phyloP scores from a whole-genome alignment of 2,113 vertebrate genomes.

The Neodon shergylaensis region DNA sequence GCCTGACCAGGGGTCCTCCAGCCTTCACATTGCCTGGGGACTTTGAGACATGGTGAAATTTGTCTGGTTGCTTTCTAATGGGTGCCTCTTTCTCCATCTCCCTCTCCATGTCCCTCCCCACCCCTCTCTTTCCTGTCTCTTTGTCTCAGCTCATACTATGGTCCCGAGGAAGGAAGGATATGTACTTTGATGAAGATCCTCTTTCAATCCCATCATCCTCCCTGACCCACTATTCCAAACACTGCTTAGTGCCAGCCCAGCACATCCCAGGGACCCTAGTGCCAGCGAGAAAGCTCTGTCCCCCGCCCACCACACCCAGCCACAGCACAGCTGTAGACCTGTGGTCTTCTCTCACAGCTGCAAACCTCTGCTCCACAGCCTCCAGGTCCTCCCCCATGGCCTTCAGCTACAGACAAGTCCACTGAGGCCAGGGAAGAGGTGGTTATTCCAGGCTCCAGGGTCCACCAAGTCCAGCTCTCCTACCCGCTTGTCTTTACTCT shows the following conservation, averaged over 20 bases:
- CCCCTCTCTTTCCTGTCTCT: too few species aligned
- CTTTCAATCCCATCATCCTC: background rate
- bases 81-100: background rate
- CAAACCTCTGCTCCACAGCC: background rate
- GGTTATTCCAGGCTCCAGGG: background rate
- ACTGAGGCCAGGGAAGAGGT: background rate
- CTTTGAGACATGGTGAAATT: background rate
- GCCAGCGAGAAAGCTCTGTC: background rate
- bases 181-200: background rate
- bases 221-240: background rate
- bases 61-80: background rate
- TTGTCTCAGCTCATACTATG: background rate
- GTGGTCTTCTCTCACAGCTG: background rate
- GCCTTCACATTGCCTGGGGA: fast-evolving
- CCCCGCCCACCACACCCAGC: background rate
- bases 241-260: background rate
- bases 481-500: background rate
- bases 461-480: background rate
- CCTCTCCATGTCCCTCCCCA: too few species aligned
- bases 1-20: fast-evolving
- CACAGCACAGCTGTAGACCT: background rate
- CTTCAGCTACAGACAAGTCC: background rate
- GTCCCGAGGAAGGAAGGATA: background rate
- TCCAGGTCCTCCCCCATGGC: too few species aligned
- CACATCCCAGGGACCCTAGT: background rate